Base-by-base conservation (phyloP, 2,113 vertebrate species). In the Lophochroa leadbeateri region DNA sequence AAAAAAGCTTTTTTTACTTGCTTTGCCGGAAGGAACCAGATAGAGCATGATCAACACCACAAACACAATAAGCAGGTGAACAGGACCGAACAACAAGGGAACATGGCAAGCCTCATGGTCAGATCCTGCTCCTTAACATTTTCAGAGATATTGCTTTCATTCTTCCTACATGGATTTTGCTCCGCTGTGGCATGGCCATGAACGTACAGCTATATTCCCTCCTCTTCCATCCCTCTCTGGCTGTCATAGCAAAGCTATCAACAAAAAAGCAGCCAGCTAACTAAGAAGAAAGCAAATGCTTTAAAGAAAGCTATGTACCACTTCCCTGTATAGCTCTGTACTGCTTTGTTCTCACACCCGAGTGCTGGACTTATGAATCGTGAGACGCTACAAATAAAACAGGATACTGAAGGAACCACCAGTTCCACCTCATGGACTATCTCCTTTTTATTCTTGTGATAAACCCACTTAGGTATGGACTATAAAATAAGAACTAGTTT, bases 1-100 rank as follows among this genome's bases (percentile, higher is more conserved):
- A 63, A 86, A 29, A 6, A 2, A 0, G 3, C 15, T 4, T 18
- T n/a, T 77, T 67, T 33, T 7, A 58, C 17, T 69, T 88, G 27
- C 29, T 90, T 33, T 94, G 19, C 24, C 31, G 61, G n/a, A 77
- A 78, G 44, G 28, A 80, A 58, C 17, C 46, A 65, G 19, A 29
- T 1, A 76, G 31, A 79, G 13, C 28, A 55, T 0, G 1, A 25
- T 9, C 19, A 24, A 41, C 1, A 2, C 23, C 10, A 49, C 27
- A 35, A 72, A 74, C 39, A 44, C 21, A 84, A 39, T 29, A n/a
- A 76, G 10, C 3, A 58, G 52, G 46, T 20, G n/a, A 58, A 37
- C 0, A 13, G 46, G 43, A 74, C 6, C 5, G 4, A 72, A 23
- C 21, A 49, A 28, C 57, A 72, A 24, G 64, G 25, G 35, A 63